These are phyloP conservation scores for Gastrophysa polygoni DNA, from an alignment of 2,888 invertebrate species.

Conservation along the genomic window DNA sequence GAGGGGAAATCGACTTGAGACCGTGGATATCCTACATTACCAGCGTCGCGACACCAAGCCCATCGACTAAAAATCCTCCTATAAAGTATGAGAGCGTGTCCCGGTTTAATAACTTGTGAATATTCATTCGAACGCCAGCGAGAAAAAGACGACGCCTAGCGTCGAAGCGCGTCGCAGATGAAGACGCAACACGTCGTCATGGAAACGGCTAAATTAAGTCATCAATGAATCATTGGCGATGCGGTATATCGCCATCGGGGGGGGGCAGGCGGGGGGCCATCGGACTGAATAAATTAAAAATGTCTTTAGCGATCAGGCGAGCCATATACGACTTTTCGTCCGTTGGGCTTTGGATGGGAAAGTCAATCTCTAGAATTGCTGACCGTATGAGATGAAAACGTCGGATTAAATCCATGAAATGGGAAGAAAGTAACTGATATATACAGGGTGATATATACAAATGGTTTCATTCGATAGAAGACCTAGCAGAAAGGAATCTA, in stretches of 20 bases:
- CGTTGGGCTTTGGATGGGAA: conserved; percentile 28
- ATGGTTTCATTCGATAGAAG: too few species aligned
- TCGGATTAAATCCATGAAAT: background rate
- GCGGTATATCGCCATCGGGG: conserved; percentile 47
- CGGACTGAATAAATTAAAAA: conserved; percentile 54
- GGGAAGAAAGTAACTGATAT: too few species aligned
- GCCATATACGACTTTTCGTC: conserved; percentile 39
- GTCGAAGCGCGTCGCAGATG: conserved; percentile 41
- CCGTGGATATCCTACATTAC: too few species aligned
- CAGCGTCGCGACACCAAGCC: background rate
- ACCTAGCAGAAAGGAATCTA: too few species aligned
- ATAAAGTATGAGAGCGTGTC: conserved; percentile 55
- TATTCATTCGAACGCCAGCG: conserved; percentile 55
- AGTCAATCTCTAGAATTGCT: conserved; percentile 13
- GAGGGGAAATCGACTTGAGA: too few species aligned
- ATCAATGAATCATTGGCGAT: conserved; percentile 59
- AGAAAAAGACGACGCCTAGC: conserved; percentile 46
- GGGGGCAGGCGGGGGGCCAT: conserved; percentile 31
- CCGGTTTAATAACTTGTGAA: conserved; percentile 61
- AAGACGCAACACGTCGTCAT: conserved; percentile 54
- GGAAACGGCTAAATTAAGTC: conserved; percentile 58
- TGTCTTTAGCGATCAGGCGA: conserved; percentile 46
- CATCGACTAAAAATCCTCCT: conserved; percentile 36
- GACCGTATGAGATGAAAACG: background rate
- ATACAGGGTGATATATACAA: too few species aligned